Evolutionary conservation across 2,113 vertebrate species (phyloP), one percentile per base, ranked within the genome.

Genomic region (Sylvicapra grimmia): DNA sequence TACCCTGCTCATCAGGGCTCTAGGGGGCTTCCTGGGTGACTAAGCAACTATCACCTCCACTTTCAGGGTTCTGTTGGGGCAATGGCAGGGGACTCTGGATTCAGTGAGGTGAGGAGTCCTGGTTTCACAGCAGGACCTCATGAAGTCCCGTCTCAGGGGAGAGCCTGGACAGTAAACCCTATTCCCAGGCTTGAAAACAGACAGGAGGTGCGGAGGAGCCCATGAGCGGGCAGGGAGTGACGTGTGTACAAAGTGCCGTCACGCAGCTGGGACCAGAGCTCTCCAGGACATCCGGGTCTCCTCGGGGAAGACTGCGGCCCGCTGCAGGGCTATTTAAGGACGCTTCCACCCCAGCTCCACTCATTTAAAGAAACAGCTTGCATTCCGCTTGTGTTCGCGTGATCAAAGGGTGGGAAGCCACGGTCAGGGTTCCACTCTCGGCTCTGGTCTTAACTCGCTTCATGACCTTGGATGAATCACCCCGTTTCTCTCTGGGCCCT

Each of bases 221-320:
- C 1, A 0, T 0, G 47, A 4, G 8, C 1, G 2, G 16, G 49
- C 90, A 16, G n/a, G 10, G 11, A 86, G 15, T 2, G 1, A 3
- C 0, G 2, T 33, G 68, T 27, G 56, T 4, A 12, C 11, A 16
- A 59, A 9, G 29, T 1, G 8, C 47, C 7, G 0, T 4, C 4
- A 1, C 4, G 16, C 59, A 84, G 68, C 90, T 59, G 51, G 47
- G 75, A 10, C 5, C n/a, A 4, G 59, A 56, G 63, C 3, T 36
- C 31, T 51, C 82, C 14, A 25, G 79, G 80, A 82, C 25, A 23
- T 47, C 75, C 6, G 5, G 27, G 2, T 18, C 56, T 56, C 14
- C 44, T 77, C 2, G 12, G 4, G 65, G 82, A 72, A 58, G 47
- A 56, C 36, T 15, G 53, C 27, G 49, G 25, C 31, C 29, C 59